phyloP scores from a whole-genome alignment of 2,797 vertebrate genomes.

The Hydrophis major region DNA sequence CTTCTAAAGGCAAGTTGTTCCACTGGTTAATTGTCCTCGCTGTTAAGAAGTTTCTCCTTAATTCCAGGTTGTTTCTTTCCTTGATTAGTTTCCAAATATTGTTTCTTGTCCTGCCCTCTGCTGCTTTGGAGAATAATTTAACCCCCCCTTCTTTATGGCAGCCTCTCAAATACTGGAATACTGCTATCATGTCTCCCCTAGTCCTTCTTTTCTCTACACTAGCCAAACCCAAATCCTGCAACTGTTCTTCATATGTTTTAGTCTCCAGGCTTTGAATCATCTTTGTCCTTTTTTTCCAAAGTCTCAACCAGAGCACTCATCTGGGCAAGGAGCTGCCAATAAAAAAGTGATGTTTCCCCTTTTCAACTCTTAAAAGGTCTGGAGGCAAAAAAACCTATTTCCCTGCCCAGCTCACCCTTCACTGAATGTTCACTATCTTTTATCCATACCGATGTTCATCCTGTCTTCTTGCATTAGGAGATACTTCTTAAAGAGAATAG shows the following conservation, averaged over 20 bases:
- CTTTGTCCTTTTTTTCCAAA: background rate
- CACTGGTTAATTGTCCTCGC: background rate
- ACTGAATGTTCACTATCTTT: slow-evolving; percentile 47
- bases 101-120: too few relatives aligned
- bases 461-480: slow-evolving; percentile 53
- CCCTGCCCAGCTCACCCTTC: background rate
- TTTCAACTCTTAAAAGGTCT: background rate
- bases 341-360: background rate
- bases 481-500: slow-evolving; percentile 63
- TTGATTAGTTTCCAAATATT: too few relatives aligned
- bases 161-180: too few relatives aligned
- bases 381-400: background rate
- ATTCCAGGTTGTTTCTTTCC: too few relatives aligned
- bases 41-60: too few relatives aligned
- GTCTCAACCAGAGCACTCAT: background rate
- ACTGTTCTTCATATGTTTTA: background rate
- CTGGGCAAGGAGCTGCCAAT: background rate
- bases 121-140: too few relatives aligned
- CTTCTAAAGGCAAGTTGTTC: too few relatives aligned
- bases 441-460: slow-evolving; percentile 52
- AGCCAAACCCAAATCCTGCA: too few relatives aligned
- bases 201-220: too few relatives aligned
- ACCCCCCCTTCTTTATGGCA: too few relatives aligned
- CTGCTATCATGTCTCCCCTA: too few relatives aligned
- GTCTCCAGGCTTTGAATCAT: background rate